Conservation (phyloP, 1,140 invertebrate genomes). For the Philopotamus ludificatus region DNA sequence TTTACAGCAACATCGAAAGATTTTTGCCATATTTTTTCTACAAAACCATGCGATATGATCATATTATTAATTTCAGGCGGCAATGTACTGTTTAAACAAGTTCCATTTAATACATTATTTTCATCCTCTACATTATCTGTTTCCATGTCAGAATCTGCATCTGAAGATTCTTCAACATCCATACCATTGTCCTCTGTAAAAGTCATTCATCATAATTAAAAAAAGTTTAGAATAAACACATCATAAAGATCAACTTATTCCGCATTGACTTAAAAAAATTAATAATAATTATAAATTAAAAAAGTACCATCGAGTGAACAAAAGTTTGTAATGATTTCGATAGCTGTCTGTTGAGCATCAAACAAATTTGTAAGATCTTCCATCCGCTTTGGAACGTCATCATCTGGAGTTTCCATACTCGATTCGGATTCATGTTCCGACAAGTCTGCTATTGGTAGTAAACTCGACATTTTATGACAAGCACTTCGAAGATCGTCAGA, state of each 20-base stretch:
- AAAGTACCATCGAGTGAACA: constrained; percentile 63
- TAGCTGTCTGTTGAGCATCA: constrained; percentile 63
- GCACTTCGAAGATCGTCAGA: constrained; percentile 49
- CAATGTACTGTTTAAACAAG: constrained; percentile 26
- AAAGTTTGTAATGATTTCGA: constrained; percentile 71
- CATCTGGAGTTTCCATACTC: constrained; percentile 43
- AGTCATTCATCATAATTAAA: neutral
- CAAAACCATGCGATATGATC: constrained; percentile 55
- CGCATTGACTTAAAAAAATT: neutral
- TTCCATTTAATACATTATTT: constrained; percentile 44
- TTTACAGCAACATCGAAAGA: constrained; percentile 55
- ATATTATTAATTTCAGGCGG: constrained; percentile 53
- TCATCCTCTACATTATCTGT: constrained; percentile 47
- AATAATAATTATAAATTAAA: constrained; percentile 9
- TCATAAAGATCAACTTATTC: neutral
- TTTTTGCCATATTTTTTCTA: constrained; percentile 58
- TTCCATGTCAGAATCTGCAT: constrained; percentile 50
- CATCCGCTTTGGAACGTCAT: constrained; percentile 48
- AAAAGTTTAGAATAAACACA: neutral
- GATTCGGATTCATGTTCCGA: constrained; percentile 42
- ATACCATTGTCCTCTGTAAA: constrained; percentile 52
- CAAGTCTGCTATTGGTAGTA: constrained; percentile 49
- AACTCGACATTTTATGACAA: constrained; percentile 54
- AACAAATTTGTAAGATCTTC: constrained; percentile 56
- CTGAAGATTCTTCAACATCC: constrained; percentile 54